Conservation (phyloP, 2,888 invertebrate genomes). For the Anthrax anthrax region DNA sequence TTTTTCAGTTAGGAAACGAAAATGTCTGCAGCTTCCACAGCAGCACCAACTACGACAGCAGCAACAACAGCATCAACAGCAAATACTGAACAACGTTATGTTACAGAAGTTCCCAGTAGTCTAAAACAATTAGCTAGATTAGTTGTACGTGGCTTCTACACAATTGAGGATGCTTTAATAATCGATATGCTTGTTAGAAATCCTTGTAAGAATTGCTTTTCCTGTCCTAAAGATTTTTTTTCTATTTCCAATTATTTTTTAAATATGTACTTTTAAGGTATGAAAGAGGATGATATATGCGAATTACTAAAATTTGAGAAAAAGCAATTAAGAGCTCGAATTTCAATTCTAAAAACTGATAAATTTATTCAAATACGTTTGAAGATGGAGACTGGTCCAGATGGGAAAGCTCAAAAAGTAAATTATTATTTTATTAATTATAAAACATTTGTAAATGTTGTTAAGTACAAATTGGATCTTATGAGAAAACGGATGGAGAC, state of each 20-base stretch:
- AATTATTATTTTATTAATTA: conserved; percentile 98
- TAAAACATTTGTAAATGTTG: conserved; percentile 92
- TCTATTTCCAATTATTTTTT: background rate
- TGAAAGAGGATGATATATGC: conserved; percentile 82
- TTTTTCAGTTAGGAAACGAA: too few relatives aligned
- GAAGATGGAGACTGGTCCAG: conserved; percentile 86
- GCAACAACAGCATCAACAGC: too few relatives aligned
- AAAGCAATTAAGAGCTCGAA: conserved; percentile 79
- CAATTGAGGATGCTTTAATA: conserved; percentile 84
- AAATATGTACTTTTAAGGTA: conserved; percentile 35
- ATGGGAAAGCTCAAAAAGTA: conserved; percentile 89
- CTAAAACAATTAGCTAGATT: conserved; percentile 82
- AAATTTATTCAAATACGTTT: conserved; percentile 86
- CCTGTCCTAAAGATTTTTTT: too few relatives aligned
- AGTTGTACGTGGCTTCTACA: conserved; percentile 86
- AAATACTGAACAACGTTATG: conserved; percentile 57
- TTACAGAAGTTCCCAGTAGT: conserved; percentile 86
- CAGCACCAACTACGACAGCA: too few relatives aligned
- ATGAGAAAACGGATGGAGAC: conserved; percentile 93
- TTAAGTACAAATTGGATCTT: conserved; percentile 92
- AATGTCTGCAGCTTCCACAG: background rate
- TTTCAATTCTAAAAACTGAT: conserved; percentile 75
- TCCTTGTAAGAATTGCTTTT: conserved; percentile 78
- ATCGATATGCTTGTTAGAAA: conserved; percentile 92
- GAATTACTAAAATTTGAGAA: conserved; percentile 86